Evolutionary conservation across 2,888 invertebrate genomes (phyloP), one percentile per base, ranked within the genome.

Genomic region (Drosophila hawaiiensis): DNA sequence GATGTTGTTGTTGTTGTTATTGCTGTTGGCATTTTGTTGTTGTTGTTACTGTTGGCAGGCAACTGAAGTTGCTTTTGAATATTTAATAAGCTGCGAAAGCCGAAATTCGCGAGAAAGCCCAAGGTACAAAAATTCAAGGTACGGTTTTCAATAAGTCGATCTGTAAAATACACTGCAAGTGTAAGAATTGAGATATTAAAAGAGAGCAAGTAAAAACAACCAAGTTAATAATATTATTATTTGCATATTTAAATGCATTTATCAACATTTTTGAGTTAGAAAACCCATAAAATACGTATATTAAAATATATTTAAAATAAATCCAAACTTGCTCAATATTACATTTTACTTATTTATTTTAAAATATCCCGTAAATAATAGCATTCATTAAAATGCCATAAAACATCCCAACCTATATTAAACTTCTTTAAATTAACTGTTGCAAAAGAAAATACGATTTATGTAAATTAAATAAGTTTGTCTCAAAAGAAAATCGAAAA

Each of bases 21-120:
- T 47, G 39, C 14, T 54, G 37, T 29, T 53, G 49, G 47, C 55
- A 31, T 22, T 35, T 31, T n/a, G 19, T 35, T 59, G 43, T 35
- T 41, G 50, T 14, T 52, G 52, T 47, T 50, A 29, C 31, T 64
- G 79, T 76, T 69, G 67, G 70, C 79, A 78, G 67, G 56, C 65
- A 80, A 43, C 80, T 68, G 90, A 66, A 87, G 76, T 77, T 70
- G 76, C 75, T 66, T 83, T 83, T 88, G 90, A 83, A 88, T 88
- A 91, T 91, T 90, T 90, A 90, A 90, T 90, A 83, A 83, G 86
- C 79, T 65, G 66, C 65, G 33, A 65, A 67, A 67, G 69, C 55
- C 71, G 63, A 68, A 74, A 78, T 74, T 64, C 70, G 64, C 58
- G 56, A 67, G 54, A 49, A 41, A 63, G 66, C 49, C 74, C 53